phyloP scores from a whole-genome alignment of 1,140 invertebrate genomes.

The Chelonus insularis region DNA sequence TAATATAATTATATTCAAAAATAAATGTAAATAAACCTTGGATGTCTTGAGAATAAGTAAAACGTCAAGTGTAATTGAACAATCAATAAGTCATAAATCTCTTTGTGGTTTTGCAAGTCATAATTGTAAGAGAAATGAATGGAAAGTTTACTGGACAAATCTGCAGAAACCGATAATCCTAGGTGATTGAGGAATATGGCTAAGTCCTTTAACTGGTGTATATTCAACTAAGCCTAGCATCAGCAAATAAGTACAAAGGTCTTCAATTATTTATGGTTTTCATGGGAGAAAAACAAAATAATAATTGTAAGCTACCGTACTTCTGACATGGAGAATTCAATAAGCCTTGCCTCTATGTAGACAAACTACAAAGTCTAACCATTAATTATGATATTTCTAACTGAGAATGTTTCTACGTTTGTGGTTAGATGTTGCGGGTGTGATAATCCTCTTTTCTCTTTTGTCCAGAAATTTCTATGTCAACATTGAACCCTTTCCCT shows the following conservation, averaged over 20 bases:
- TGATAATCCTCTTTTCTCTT: conserved; percentile 8
- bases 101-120: conserved; percentile 36
- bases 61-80: conserved; percentile 1
- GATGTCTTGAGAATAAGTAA: too few species aligned
- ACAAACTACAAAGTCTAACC: background rate
- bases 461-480: background rate
- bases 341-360: too few species aligned
- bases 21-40: background rate
- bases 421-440: conserved; percentile 10
- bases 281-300: background rate
- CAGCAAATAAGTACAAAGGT: background rate
- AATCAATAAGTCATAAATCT: conserved; percentile 40
- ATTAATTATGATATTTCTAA: conserved; percentile 1
- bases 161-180: background rate
- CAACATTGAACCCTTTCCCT: background rate
- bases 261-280: conserved; percentile 10
- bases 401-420: conserved; percentile 3
- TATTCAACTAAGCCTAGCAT: conserved; percentile 9
- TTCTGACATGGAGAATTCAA: background rate
- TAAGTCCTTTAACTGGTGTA: conserved; percentile 27
- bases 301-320: conserved; percentile 27
- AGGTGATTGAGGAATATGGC: background rate
- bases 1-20: too few species aligned
- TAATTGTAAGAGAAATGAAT: conserved; percentile 31
- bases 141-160: conserved; percentile 31